These are phyloP conservation scores for Chrysoperla carnea DNA, from an alignment of 1,140 invertebrate genomes.

Conservation along the genomic window DNA sequence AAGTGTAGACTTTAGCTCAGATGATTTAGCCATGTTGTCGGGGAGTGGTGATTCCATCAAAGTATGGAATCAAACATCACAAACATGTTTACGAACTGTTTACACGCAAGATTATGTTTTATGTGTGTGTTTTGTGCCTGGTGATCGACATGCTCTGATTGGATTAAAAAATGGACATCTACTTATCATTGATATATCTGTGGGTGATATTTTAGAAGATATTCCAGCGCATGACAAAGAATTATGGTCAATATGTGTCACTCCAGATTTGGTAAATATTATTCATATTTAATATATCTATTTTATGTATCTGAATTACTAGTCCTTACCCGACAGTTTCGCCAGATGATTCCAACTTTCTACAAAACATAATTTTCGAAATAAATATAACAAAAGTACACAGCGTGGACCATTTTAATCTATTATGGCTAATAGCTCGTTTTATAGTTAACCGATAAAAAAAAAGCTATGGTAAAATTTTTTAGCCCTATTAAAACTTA, in stretches of 20 bases:
- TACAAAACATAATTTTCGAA: no score
- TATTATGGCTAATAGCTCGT: no score
- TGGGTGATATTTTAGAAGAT: constrained; percentile 58
- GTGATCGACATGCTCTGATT: constrained; percentile 77
- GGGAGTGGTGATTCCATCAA: constrained; percentile 76
- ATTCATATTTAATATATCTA: no score
- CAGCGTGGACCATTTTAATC: no score
- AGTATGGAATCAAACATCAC: constrained; percentile 77
- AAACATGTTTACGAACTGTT: constrained; percentile 68
- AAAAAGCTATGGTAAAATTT: no score
- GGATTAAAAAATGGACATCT: constrained; percentile 78
- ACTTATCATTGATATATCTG: constrained; percentile 72
- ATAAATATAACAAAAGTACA: no score
- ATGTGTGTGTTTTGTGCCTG: constrained; percentile 69
- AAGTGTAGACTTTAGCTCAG: constrained; percentile 76
- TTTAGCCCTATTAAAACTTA: no score
- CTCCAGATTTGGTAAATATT: constrained; percentile 48
- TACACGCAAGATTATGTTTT: constrained; percentile 46
- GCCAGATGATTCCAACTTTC: no score
- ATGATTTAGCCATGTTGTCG: constrained; percentile 70
- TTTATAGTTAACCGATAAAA: no score
- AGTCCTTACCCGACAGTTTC: no score
- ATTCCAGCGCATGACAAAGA: constrained; percentile 60
- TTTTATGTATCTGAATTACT: constrained; percentile 4
- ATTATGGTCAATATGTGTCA: constrained; percentile 59